These are phyloP conservation scores for Chionodraco myersi DNA, from an alignment of 2,113 vertebrate species.

Conservation along the genomic window DNA sequence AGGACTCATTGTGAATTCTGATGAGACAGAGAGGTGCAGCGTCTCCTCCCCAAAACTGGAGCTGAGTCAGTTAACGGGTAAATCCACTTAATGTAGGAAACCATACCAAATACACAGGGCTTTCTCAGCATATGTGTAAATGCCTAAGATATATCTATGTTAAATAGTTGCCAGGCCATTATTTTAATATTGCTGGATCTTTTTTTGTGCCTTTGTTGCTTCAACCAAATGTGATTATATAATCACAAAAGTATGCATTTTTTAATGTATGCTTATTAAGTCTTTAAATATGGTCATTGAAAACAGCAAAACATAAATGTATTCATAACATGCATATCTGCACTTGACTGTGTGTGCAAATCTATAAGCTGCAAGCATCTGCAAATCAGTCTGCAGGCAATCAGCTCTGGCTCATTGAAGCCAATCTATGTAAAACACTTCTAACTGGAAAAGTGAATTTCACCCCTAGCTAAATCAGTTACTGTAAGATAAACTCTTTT, in stretches of 20 bases:
- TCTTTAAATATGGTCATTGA: background rate
- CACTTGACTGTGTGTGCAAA: conserved; percentile 2
- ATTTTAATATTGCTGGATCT: background rate
- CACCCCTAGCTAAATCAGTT: background rate
- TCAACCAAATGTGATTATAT: background rate
- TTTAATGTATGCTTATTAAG: background rate
- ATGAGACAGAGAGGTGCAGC: conserved; percentile 45
- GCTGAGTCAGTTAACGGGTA: conserved; percentile 29
- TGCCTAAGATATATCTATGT: background rate
- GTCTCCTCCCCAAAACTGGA: conserved; percentile 13
- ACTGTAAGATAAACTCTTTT: background rate
- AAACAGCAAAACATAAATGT: background rate
- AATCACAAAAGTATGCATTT: background rate
- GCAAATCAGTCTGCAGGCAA: background rate
- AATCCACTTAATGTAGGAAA: conserved; percentile 22
- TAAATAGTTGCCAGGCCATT: background rate
- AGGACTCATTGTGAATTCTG: conserved; percentile 59
- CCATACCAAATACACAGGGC: conserved; percentile 5
- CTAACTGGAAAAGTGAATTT: background rate
- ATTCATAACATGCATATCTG: background rate
- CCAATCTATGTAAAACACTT: background rate
- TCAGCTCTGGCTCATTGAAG: background rate
- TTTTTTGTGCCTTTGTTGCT: background rate
- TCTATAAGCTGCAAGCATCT: conserved; percentile 26
- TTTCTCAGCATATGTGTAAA: background rate